phyloP scores from a whole-genome alignment of 2,113 vertebrate species.

The Myotis brandtii region DNA sequence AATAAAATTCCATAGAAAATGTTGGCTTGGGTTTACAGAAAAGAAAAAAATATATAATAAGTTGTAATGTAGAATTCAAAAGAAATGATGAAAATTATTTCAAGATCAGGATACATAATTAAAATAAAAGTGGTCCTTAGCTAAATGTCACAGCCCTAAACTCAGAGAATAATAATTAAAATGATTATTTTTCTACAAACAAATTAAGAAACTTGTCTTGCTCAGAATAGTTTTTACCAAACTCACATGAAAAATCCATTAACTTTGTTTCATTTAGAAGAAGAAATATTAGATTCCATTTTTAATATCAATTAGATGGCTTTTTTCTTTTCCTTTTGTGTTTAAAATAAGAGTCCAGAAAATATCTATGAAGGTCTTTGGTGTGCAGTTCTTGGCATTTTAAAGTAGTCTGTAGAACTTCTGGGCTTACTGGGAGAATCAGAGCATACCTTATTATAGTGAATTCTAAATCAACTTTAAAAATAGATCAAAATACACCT shows the following conservation, averaged over 20 bases:
- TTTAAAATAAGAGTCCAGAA: neutral
- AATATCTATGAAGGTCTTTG: neutral
- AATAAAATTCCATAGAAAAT: neutral
- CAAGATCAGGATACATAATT: neutral
- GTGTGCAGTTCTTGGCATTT: neutral
- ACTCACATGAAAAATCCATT: neutral
- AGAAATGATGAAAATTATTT: neutral
- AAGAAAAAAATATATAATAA: neutral
- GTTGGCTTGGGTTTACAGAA: neutral
- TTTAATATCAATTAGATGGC: neutral
- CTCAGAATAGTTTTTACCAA: constrained; percentile 14
- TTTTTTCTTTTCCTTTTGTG: neutral
- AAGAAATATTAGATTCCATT: neutral
- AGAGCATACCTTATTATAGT: neutral
- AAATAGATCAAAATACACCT: neutral
- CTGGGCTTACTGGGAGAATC: neutral
- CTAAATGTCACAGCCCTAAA: neutral
- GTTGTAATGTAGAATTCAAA: neutral
- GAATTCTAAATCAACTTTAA: constrained; percentile 63
- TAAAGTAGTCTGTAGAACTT: constrained; percentile 38
- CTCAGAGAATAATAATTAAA: constrained; percentile 32
- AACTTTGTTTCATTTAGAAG: neutral
- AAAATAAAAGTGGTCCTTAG: constrained; percentile 43
- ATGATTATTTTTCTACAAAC: constrained; percentile 31
- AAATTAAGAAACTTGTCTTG: neutral